Conservation (phyloP, 2,797 vertebrate species). For the Hozukius guyotensis region DNA sequence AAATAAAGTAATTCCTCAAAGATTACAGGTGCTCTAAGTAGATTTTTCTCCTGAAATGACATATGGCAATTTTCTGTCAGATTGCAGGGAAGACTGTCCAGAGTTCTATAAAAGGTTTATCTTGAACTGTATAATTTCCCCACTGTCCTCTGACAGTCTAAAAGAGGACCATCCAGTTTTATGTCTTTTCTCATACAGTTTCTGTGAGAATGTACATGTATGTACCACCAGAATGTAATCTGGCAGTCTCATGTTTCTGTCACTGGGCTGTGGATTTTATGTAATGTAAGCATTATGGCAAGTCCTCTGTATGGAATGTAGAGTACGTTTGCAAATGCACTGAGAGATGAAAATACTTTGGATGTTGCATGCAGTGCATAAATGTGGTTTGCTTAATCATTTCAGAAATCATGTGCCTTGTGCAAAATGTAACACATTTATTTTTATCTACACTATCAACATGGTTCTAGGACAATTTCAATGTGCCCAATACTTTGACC, state of each 20-base stretch:
- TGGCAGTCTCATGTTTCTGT: background rate
- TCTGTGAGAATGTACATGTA: background rate
- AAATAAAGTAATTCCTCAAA: background rate
- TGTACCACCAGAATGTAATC: background rate
- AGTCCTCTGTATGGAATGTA: background rate
- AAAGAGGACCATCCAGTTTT: background rate
- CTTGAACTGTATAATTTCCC: background rate
- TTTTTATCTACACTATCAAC: background rate
- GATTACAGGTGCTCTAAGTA: background rate
- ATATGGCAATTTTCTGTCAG: background rate
- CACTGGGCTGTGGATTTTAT: background rate
- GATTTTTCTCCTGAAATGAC: background rate
- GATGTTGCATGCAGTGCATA: background rate
- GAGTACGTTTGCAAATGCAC: background rate
- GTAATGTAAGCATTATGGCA: no score
- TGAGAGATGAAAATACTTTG: background rate
- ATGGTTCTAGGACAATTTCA: no score
- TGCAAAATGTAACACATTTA: background rate
- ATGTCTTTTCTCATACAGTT: background rate
- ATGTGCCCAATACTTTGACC: no score
- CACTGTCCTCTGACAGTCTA: background rate
- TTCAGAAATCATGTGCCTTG: background rate
- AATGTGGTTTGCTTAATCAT: background rate
- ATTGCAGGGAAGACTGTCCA: background rate
- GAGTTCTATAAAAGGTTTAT: slow-evolving; percentile 14